Percentiles rank a stretch among this genome's conserved stretches.
These are phyloP conservation scores for Archilochus colubris DNA, from an alignment of 2,113 vertebrate genomes.

Conservation along the genomic window DNA sequence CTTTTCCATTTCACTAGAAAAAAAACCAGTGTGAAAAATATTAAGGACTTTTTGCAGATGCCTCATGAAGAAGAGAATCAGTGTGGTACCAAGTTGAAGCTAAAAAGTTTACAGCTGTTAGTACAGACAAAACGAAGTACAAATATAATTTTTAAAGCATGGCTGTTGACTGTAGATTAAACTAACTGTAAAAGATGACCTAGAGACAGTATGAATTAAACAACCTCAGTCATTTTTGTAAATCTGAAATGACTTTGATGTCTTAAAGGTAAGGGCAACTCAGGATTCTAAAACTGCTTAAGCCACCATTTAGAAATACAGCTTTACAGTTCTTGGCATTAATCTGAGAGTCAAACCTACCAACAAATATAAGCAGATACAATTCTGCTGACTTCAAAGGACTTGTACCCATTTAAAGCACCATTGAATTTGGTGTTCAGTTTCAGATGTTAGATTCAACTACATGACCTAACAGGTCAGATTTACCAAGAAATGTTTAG, in stretches of 20 bases:
- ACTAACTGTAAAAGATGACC: not conserved
- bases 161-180: not conserved
- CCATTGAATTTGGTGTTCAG: not conserved
- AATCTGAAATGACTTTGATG: not conserved
- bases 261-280: not conserved
- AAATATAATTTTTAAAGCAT: not conserved
- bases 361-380: not conserved
- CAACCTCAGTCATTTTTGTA: not conserved
- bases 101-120: not conserved
- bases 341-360: not conserved
- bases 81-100: not conserved
- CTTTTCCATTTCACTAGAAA: constrained; percentile 95
- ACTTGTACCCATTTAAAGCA: constrained; percentile 26
- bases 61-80: not conserved
- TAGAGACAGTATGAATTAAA: not conserved
- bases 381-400: constrained; percentile 45
- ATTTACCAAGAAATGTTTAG: not conserved
- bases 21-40: not conserved
- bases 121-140: not conserved
- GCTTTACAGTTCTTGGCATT: not conserved
- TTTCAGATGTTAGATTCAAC: constrained; percentile 25
- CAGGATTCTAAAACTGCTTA: not conserved
- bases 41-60: not conserved
- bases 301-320: not conserved
- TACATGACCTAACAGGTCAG: not conserved